Base-by-base conservation (phyloP, 2,113 vertebrate species). In the Scalopus aquaticus region DNA sequence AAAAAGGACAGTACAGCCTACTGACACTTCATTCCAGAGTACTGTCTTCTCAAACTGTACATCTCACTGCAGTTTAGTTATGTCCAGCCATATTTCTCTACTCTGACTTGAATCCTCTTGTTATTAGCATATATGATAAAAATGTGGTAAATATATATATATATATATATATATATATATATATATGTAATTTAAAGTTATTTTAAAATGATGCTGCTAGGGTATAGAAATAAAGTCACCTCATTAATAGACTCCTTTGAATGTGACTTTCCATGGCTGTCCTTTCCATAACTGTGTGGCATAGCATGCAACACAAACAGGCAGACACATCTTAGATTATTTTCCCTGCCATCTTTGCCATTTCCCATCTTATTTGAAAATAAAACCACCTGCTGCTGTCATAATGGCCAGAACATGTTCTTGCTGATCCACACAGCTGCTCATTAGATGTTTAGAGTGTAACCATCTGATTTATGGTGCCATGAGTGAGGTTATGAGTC, bases 391-490 rank as follows among this genome's bases (percentile, higher is more conserved):
- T 81, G 3, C 67, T 76, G 37, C 26, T 79, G 12, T 44, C 13
- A 54, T 3, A 60, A n/a, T 65, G 82, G 79, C 80, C 70, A 64
- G 35, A 79, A 72, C 9, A 35, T 58, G 13, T 28, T 82, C 79
- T 81, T 84, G 39, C 70, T 85, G n/a, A 73, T 76, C 79, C 64
- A 30, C 13, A 9, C 42, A 56, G 79, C 10, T 81, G 49, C 67
- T 69, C n/a, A 11, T 49, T 80, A 67, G 32, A 91, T 74, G 6
- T 60, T 51, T 56, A 81, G 11, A 85, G 11, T 37, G 7, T 67
- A 67, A 46, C 49, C 9, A 62, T 20, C 37, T 96, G 89, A 96
- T 96, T 97, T 95, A 93, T 76, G 35, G 22, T 20, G 60, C 24
- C 13, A 37, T 76, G 44, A 58, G 4, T 93, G 54, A 96, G 35